phyloP scores from a whole-genome alignment of 2,888 invertebrate species.

The Pandemis heparana region DNA sequence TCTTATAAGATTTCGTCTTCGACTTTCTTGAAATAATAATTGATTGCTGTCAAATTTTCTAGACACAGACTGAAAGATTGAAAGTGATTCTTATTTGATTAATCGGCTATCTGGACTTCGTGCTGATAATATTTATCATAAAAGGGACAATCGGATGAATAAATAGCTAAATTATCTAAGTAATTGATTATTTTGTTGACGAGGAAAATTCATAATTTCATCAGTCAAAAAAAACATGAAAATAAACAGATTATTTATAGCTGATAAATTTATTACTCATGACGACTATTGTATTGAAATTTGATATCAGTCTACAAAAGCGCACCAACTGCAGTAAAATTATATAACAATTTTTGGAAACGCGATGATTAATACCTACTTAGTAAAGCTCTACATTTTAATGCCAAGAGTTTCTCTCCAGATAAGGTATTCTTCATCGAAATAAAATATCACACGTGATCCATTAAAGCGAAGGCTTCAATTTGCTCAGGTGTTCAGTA shows the following conservation, averaged over 20 bases:
- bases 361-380: too few relatives aligned
- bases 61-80: background rate
- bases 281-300: background rate
- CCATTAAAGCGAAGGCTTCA: background rate
- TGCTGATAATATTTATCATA: background rate
- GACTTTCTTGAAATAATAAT: conserved; percentile 2
- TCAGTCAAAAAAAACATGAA: background rate
- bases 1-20: background rate
- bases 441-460: background rate
- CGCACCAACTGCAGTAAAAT: too few relatives aligned
- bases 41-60: conserved; percentile 1
- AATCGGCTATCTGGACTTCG: background rate
- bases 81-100: conserved; percentile 3
- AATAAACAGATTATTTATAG: background rate
- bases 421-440: background rate
- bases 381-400: background rate
- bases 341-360: too few relatives aligned
- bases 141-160: background rate
- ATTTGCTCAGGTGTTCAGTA: conserved; percentile 21
- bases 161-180: background rate
- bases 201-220: background rate
- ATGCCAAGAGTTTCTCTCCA: background rate
- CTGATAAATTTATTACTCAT: background rate
- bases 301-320: background rate
- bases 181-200: background rate